Percentiles rank a stretch among this genome's conserved stretches.
These are phyloP conservation scores for Tipula helvola DNA, from an alignment of 2,888 invertebrate genomes.

Conservation along the genomic window DNA sequence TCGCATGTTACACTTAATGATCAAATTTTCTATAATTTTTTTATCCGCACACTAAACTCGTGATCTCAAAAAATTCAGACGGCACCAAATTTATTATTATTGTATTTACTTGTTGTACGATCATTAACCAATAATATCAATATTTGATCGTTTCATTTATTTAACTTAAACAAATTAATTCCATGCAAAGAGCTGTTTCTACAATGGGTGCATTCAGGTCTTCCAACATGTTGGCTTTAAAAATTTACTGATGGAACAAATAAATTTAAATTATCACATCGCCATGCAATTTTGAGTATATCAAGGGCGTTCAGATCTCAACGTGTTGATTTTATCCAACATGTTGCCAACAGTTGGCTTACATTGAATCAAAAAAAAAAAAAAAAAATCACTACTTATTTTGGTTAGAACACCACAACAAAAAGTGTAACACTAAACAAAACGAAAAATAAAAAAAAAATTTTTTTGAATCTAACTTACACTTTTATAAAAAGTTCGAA, in stretches of 20 bases:
- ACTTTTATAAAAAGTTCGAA: conserved; percentile 4
- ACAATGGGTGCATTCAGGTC: too few relatives aligned
- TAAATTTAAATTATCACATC: too few relatives aligned
- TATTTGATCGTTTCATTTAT: neutral
- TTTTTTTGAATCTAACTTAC: neutral
- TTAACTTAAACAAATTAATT: neutral
- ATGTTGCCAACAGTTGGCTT: too few relatives aligned
- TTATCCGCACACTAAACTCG: neutral
- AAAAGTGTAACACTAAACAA: neutral
- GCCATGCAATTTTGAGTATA: too few relatives aligned
- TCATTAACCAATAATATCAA: neutral
- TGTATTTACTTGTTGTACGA: neutral
- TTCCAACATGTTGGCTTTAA: too few relatives aligned
- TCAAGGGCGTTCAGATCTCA: too few relatives aligned
- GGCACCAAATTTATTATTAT: neutral
- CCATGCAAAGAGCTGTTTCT: neutral
- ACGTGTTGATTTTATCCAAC: too few relatives aligned
- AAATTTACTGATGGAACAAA: too few relatives aligned
- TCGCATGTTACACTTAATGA: neutral
- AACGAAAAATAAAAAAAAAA: neutral
- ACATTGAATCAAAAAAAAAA: too few relatives aligned
- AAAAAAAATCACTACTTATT: neutral
- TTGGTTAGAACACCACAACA: neutral
- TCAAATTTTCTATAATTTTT: neutral
- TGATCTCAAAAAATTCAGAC: neutral